Percentiles rank a stretch among this genome's conserved stretches.
These are phyloP conservation scores for Melanotaenia maccullochi DNA, from an alignment of 2,797 vertebrate species.

Conservation along the genomic window DNA sequence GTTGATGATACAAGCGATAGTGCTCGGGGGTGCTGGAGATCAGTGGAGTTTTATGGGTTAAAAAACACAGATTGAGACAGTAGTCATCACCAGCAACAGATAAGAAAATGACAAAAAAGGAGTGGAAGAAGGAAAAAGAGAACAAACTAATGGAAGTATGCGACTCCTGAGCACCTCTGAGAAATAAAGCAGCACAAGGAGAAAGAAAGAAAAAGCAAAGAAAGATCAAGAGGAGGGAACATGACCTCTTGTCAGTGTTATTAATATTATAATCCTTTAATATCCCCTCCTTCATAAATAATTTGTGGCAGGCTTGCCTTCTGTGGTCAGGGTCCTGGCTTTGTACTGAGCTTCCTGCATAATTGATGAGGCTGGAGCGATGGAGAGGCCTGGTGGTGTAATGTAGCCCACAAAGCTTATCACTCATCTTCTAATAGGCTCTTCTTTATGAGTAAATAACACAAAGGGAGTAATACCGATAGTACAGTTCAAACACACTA, in stretches of 20 bases:
- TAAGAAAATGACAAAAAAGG: no score
- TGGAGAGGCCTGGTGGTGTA: constrained; percentile 58
- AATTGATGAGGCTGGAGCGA: constrained; percentile 70
- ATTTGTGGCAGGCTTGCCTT: constrained; percentile 69
- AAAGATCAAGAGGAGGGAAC: constrained; percentile 21
- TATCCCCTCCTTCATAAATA: constrained; percentile 72
- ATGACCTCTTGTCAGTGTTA: constrained; percentile 64
- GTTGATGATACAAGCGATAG: no score
- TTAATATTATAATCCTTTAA: constrained; percentile 74
- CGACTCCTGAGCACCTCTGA: not conserved
- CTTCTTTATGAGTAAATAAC: constrained; percentile 70
- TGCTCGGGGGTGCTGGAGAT: no score
- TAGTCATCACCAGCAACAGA: no score
- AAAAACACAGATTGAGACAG: no score
- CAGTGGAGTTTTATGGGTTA: no score
- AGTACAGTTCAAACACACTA: constrained; percentile 16
- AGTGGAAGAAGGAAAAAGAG: no score
- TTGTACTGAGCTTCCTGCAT: constrained; percentile 63
- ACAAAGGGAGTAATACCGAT: constrained; percentile 41
- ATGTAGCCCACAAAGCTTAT: constrained; percentile 59
- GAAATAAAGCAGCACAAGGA: not conserved
- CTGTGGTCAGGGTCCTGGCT: constrained; percentile 40
- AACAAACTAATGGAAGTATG: no score
- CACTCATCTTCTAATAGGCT: constrained; percentile 71
- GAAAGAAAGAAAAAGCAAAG: constrained; percentile 17